Evolutionary conservation across 2,888 invertebrate species (phyloP), one percentile per base, ranked within the genome.

Genomic region (Polydrusus tereticollis): DNA sequence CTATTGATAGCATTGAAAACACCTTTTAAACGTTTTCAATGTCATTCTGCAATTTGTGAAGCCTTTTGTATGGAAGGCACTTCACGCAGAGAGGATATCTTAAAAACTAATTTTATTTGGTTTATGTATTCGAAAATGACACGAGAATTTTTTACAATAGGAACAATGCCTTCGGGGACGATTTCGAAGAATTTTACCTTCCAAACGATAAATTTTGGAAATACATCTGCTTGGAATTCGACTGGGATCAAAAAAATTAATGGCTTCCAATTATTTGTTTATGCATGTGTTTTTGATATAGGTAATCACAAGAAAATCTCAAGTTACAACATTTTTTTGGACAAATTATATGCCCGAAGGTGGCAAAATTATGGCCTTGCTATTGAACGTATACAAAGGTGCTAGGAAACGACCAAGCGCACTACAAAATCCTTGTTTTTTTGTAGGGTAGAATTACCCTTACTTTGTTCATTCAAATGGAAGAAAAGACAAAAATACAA

Each of bases 61-160:
- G 72, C 29, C 68, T 68, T 72, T 72, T 72, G 72, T 72, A 38
- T 47, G 23, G 14, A 55, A 47, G 64, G 62, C 63, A 41, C 72
- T 72, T 72, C 72, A 72, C 64, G 72, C 68, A 63, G 72, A 63
- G 72, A 72, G 68, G 72, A 60, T 62, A 68, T 72, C 68, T 72
- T 72, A 72, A 72, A 72, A 72, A 67, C 72, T 72, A 72, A 72
- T 72, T 72, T 72, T 72, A 72, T 72, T 72, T 72, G 64, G 72
- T 72, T 72, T 72, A 72, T 68, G 68, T 72, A 68, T 72, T 72
- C 43, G 33, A 59, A 64, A 72, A 59, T 72, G 72, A 72, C 59
- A 18, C 41, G 26, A 43, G 64, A 38, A 21, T 57, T 60, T 67
- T 21, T 43, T 20, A 72, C 72, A 72, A 72, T 68, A 47, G 72